Base-by-base conservation (phyloP, 2,888 invertebrate species). In the Melieria crassipennis region DNA sequence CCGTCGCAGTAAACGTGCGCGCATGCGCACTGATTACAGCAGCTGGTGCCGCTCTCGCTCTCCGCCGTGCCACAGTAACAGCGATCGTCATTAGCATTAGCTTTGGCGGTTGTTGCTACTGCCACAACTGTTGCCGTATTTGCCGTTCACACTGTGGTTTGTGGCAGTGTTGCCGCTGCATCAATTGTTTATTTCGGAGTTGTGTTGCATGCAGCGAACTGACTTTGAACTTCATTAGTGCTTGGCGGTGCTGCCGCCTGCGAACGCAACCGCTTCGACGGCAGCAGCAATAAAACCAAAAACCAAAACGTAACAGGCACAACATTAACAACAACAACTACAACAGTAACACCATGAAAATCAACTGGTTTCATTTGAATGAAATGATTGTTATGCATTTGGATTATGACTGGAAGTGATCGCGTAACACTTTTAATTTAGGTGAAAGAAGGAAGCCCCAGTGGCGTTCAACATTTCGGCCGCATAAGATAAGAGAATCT, bases 381-480 rank as follows among this genome's bases (percentile, higher is more conserved):
- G 62, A 63, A 43, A 62, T 69, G 69, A 65, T 13, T 65, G 58
- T 47, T 56, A 61, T 61, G 65, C 61, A 65, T 70, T 65, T 60
- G 46, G 58, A 46, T 61, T 65, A 70, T 65, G 61, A 61, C 52
- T 65, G 42, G 10, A 52, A 65, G 65, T 65, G 70, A 70, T 70
- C 70, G 70, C 70, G 70, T 70, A 70, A 70, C 65, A 65, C 65
- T 65, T 65, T 70, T 73, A 74, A 75, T 73, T 75, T 73, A 52
- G 75, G 75, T 76, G 75, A 75, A 75, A 76, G 75, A 78, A 76
- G 76, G 76, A 78, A 77, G 76, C 77, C 73, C 71, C 75, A 70
- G 56, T 55, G 70, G 43, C 55, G 65, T 30, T 30, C 30, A 30
- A 30, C 30, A 30, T 30, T 30, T 30, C 30, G 30, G 30, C 30